Evolutionary conservation across 2,113 vertebrate species (phyloP), one percentile per base, ranked within the genome.

Genomic region (Heliornis fulica): DNA sequence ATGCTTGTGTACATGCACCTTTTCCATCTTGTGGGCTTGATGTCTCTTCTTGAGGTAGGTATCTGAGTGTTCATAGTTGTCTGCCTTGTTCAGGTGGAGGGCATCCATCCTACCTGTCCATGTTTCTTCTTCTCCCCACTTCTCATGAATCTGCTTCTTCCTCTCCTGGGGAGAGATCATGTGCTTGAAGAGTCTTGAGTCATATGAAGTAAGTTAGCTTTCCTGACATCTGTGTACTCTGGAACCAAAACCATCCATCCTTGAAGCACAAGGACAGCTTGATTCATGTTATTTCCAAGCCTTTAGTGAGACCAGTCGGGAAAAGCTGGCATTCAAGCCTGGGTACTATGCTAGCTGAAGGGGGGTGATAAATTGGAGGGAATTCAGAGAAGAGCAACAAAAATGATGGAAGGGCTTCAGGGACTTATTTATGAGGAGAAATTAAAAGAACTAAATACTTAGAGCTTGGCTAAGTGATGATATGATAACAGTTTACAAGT

Each of bases 371-470:
- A 94, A 93, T 71, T 83, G 84, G 87, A 96, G 45, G 38, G 57
- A 90, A 91, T 90, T 91, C 88, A 74, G 90, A 88, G 72, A 88
- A 93, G 51, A 94, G 87, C 78, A 86, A 79, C 72, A 89, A 87
- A 92, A 90, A 91, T 70, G 45, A 88, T 94, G 71, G 94, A 91
- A 32, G 76, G 75, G 18, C 75, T 77, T 54, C 50, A 84, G 59
- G 50, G 86, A 89, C 54, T 93, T 91, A 93, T 86, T 94, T 94
- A 77, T 78, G 65, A 93, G 61, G 61, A 65, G 74, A 92, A 38
- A 95, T 83, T 97, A 93, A 86, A 94, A 90, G 41, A 79, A 61
- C 53, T 77, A 95, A 96, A 91, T 93, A 89, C 45, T 61, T 71
- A 90, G 68, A 94, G 76, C 78, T 96, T 90, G 78, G 54, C 79